A percentile compares a stretch with the other conserved stretches of the same genome.
Conservation (phyloP, 2,888 invertebrate genomes). For the Stomorhina lunata region DNA sequence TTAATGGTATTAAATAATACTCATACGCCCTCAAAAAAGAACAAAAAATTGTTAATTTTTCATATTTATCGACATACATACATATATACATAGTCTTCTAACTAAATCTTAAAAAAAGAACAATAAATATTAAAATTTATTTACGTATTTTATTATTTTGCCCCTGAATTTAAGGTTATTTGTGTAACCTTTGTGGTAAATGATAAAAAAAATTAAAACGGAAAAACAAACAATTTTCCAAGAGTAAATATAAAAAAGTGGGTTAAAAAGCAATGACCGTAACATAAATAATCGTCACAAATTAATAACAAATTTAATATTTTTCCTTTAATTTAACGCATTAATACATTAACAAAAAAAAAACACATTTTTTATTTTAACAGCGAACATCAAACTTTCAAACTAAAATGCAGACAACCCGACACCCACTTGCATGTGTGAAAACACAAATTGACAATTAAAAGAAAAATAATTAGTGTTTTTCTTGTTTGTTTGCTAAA, state of each 20-base stretch:
- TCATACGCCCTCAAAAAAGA: slow-evolving; percentile 15
- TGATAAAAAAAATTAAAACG: neutral
- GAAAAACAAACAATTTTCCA: neutral
- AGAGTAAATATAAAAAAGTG: neutral
- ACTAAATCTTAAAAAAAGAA: neutral
- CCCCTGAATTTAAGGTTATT: neutral
- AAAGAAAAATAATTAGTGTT: neutral
- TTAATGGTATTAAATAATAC: neutral
- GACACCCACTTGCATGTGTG: neutral
- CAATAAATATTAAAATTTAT: neutral
- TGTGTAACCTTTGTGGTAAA: slow-evolving; percentile 22
- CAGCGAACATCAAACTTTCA: too few species aligned
- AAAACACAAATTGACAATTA: neutral
- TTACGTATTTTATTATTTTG: neutral
- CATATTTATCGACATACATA: neutral
- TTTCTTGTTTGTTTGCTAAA: neutral
- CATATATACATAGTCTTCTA: neutral
- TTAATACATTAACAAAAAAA: too few species aligned
- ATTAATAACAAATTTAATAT: neutral
- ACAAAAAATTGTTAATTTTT: neutral
- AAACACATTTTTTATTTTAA: too few species aligned
- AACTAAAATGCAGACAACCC: neutral
- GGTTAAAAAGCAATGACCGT: slow-evolving; percentile 12
- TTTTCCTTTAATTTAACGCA: neutral
- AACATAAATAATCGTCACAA: neutral